Evolutionary conservation across 2,113 vertebrate species (phyloP).

Genomic region (Pelusios castaneus): DNA sequence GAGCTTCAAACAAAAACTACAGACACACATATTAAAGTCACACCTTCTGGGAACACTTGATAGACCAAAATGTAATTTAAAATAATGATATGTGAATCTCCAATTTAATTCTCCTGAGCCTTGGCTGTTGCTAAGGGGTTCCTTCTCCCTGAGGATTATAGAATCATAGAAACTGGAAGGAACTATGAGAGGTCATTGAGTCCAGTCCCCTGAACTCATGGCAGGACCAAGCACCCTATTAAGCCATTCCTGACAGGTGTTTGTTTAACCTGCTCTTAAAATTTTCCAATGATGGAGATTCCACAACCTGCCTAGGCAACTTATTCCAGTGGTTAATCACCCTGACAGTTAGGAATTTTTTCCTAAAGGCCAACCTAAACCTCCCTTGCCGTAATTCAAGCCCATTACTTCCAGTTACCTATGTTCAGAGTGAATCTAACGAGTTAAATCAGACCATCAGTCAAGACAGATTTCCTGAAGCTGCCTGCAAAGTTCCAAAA

Average conservation of each 20-base stretch:
- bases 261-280: too few species aligned
- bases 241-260: too few species aligned
- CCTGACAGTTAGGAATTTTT: too few species aligned
- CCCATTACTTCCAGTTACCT: not conserved
- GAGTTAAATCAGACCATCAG: not conserved
- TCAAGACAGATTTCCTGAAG: not conserved
- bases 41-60: not conserved
- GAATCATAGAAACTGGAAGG: too few species aligned
- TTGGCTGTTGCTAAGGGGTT: not conserved
- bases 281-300: too few species aligned
- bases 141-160: not conserved
- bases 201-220: too few species aligned
- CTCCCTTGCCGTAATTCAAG: too few species aligned
- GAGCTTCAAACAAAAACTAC: not conserved
- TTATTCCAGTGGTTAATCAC: too few species aligned
- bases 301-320: too few species aligned
- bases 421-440: not conserved
- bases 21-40: not conserved
- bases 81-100: not conserved
- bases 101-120: not conserved
- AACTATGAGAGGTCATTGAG: too few species aligned
- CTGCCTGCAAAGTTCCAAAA: not conserved
- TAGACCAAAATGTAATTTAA: not conserved
- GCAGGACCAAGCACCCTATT: too few species aligned
- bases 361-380: too few species aligned